Base-by-base conservation (phyloP, 2,113 vertebrate species). In the Gambusia affinis region DNA sequence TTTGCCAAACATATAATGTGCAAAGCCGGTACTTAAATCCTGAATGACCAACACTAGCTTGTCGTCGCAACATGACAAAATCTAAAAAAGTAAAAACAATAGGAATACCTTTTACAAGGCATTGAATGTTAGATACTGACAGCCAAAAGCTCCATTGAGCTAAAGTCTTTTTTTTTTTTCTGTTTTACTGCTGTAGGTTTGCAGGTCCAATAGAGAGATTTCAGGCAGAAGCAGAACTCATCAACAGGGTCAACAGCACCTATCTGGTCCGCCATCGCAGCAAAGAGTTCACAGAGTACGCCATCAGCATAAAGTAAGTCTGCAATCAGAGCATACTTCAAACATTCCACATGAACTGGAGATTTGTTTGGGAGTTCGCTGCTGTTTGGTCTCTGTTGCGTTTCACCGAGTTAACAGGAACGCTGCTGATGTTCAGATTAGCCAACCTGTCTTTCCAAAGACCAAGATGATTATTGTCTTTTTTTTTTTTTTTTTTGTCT, bases 221-320 rank as follows among this genome's bases (percentile, higher is more conserved):
- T 60, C 97, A 99, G 86, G 98, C 98, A 1, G 98, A 99, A 83
- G 95, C 94, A 8, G 96, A 97, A 73, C 96, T 99, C 47, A 95
- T 96, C 79, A 97, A 97, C 91, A 93, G 96, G 87, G 94, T 95
- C 77, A 98, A 97, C 87, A 98, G 98, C 94, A 99, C 98, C 66
- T 99, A 97, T 89, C 91, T 99, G 90, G 97, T 99, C 80, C 95
- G 98, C 64, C 97, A 97, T 88, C 95, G 98, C 88, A 97, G 95
- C 85, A 96, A 95, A 88, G 97, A 98, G 88, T 96, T 90, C 64
- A 96, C 96, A 37, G 98, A 99, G 90, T 98, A 98, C 67, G 98
- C 98, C 73, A 96, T 99, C 90, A 99, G 98, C 88, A 97, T 99
- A 88, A 99, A 98, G 98, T 99, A 94, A 96, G 97, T 96, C 61